Evolutionary conservation across 2,113 vertebrate species (phyloP), one percentile per base, ranked within the genome.

Genomic region (Chaetodon trifascialis): DNA sequence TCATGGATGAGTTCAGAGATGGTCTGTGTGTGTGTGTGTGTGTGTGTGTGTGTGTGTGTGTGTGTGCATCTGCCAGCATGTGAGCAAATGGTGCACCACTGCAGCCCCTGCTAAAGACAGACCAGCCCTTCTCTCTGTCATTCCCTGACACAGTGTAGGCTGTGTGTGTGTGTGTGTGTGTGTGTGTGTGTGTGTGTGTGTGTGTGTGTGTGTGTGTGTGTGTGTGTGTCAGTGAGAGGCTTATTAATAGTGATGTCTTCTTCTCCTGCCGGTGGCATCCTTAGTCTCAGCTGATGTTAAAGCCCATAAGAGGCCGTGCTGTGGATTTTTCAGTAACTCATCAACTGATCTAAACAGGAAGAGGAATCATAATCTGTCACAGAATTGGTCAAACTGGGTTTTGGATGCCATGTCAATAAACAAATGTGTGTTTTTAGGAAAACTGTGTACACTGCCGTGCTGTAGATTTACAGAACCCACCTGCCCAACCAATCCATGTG

Each of bases 81-180:
- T 73, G 86, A 89, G 87, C 83, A 83, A 94, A 87, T 91, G 90
- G 90, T 89, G 92, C 89, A 84, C 80, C 85, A 80, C 89, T 86
- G 87, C 84, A 91, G 87, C 83, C 76, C 79, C 80, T 77, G 63
- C 74, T 83, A 36, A 88, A 87, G 84, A 86, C 85, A 67, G 73
- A 89, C 59, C 19, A 88, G 71, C 64, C 73, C 76, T 72, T 86
- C 64, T 72, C 72, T 83, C 74, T 73, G 76, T 72, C 80, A 60
- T 83, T 87, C 73, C 49, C 66, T 88, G 72, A 83, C 49, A 76
- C n/a, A 46, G 46, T 76, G 66, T 80, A 21, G 58, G 65, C 47
- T 49, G 14, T 73, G 44, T 14, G 17, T 64, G 23, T 47, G 55
- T 55, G 54, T 54, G 71, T 74, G 54, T 30, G 30, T 30, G 30